phyloP scores from a whole-genome alignment of 2,113 vertebrate genomes.

The Chloropsis cyanopogon region DNA sequence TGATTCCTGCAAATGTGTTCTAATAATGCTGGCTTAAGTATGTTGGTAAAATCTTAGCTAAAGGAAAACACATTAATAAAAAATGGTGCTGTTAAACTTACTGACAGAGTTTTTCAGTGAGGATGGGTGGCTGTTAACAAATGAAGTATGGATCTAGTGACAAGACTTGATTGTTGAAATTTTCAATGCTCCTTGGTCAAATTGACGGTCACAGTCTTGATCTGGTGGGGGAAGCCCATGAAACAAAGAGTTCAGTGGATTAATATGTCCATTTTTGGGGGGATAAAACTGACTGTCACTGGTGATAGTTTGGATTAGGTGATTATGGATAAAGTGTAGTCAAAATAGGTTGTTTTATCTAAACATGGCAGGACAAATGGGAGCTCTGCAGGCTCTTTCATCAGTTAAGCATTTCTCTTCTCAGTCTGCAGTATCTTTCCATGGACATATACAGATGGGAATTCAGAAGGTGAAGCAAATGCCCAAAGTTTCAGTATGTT shows the following conservation, averaged over 20 bases:
- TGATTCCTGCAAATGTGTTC: not conserved
- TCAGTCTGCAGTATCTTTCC: not conserved
- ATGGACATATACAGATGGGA: accelerated
- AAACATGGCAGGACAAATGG: not conserved
- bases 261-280: not conserved
- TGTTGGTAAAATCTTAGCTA: not conserved
- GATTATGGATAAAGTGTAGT: not conserved
- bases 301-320: not conserved
- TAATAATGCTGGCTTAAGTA: not conserved
- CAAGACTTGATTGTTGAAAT: not conserved
- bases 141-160: not conserved
- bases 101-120: not conserved
- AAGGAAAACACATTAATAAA: not conserved
- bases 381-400: not conserved
- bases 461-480: not conserved
- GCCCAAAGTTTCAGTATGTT: not conserved
- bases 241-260: not conserved
- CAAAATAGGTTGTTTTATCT: not conserved
- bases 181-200: accelerated
- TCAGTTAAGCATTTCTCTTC: not conserved
- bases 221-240: not conserved
- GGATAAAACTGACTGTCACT: not conserved
- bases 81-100: not conserved
- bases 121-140: not conserved
- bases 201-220: not conserved